Percentiles rank a stretch among this genome's conserved stretches.
Conservation (phyloP, 2,797 vertebrate species). For the Limosa lapponica region DNA sequence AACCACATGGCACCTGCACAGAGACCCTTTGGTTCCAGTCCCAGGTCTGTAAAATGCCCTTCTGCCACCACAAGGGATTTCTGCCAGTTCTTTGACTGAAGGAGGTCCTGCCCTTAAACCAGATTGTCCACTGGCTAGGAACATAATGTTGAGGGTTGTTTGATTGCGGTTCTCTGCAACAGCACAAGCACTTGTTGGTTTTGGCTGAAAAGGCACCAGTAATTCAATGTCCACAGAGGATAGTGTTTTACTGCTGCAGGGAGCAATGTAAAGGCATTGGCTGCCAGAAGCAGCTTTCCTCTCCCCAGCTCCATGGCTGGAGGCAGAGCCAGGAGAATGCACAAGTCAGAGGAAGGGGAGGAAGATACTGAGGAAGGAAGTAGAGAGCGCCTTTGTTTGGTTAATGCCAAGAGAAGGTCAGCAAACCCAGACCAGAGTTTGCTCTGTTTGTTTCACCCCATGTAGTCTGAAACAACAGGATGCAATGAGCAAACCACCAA, state of each 20-base stretch:
- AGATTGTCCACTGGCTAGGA: not conserved
- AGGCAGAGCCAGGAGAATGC: not conserved
- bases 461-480: accelerated
- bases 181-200: not conserved
- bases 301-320: not conserved
- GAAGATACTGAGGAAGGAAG: not conserved
- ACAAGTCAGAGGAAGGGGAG: not conserved
- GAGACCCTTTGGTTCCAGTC: not conserved
- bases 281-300: not conserved
- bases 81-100: not conserved
- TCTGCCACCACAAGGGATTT: not conserved
- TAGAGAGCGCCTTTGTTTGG: not conserved
- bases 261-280: not conserved
- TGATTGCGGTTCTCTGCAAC: not conserved
- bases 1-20: not conserved
- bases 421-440: not conserved
- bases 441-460: not conserved
- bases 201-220: not conserved
- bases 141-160: not conserved
- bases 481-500: not conserved
- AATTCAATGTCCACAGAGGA: not conserved
- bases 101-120: not conserved
- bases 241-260: not conserved
- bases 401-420: not conserved
- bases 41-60: accelerated